Evolutionary conservation across 2,888 invertebrate species (phyloP).

Genomic region (Tetragonisca angustula): DNA sequence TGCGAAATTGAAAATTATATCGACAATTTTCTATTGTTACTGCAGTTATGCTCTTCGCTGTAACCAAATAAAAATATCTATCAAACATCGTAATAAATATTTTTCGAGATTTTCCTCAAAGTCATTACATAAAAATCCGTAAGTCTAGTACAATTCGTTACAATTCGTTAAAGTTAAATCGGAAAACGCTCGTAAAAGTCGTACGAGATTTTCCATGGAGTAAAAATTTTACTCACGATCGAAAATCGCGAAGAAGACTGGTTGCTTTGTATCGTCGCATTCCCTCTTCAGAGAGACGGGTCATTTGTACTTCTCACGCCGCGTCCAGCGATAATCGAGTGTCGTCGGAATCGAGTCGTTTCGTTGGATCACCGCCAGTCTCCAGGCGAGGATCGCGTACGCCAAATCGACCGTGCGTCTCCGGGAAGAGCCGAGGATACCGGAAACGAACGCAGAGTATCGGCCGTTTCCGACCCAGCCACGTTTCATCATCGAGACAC

Average conservation of each 20-base stretch:
- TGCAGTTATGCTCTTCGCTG: too few species aligned
- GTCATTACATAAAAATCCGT: too few species aligned
- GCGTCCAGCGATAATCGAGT: constrained; percentile 75
- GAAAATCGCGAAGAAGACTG: background rate
- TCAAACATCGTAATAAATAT: too few species aligned
- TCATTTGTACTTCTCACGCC: constrained; percentile 71
- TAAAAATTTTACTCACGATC: background rate
- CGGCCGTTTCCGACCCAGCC: constrained; percentile 17
- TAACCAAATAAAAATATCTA: too few species aligned
- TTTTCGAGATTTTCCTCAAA: too few species aligned
- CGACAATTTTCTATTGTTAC: too few species aligned
- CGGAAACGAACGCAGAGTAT: constrained; percentile 22
- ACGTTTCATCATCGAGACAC: constrained; percentile 1
- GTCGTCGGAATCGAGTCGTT: constrained; percentile 65
- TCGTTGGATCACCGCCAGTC: constrained; percentile 68
- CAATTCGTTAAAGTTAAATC: too few species aligned
- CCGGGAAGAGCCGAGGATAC: constrained; percentile 10
- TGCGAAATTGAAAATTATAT: too few species aligned
- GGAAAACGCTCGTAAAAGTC: too few species aligned
- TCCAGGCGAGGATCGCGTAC: constrained; percentile 59
- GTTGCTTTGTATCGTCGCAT: constrained; percentile 7
- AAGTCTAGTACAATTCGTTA: too few species aligned
- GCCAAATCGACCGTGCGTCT: constrained; percentile 63
- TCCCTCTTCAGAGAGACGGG: constrained; percentile 7
- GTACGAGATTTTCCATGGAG: too few species aligned